These are phyloP conservation scores for Chiloscyllium plagiosum DNA, from an alignment of 2,113 vertebrate species.

Conservation along the genomic window DNA sequence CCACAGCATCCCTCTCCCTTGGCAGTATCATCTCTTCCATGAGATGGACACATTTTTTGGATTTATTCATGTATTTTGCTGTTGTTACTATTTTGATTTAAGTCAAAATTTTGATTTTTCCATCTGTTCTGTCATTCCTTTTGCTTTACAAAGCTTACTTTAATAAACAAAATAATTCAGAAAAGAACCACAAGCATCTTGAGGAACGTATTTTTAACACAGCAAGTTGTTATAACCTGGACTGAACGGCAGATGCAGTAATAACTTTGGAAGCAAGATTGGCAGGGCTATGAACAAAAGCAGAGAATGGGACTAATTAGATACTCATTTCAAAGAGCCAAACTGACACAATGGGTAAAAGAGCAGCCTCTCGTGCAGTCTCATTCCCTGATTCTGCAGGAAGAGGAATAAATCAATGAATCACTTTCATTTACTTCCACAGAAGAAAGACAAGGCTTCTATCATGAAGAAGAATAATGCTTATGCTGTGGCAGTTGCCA, in stretches of 20 bases:
- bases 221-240: not conserved
- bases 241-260: not conserved
- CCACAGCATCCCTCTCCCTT: not conserved
- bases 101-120: not conserved
- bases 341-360: not conserved
- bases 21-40: not conserved
- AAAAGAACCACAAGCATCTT: not conserved
- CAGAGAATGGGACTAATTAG: not conserved
- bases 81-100: not conserved
- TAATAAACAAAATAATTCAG: not conserved
- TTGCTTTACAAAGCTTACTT: not conserved
- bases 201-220: not conserved
- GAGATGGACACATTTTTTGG: not conserved
- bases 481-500: conserved; percentile 93
- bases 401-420: conserved; percentile 17
- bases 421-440: conserved; percentile 44
- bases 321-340: not conserved
- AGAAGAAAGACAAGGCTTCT: conserved; percentile 95
- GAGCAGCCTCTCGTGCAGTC: not conserved
- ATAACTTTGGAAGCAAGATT: not conserved
- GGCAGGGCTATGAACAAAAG: not conserved
- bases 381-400: not conserved
- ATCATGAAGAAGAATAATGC: conserved; percentile 95
- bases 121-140: not conserved
- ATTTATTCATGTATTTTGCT: not conserved